phyloP scores from a whole-genome alignment of 2,888 invertebrate species.

The Panzeria rudis region DNA sequence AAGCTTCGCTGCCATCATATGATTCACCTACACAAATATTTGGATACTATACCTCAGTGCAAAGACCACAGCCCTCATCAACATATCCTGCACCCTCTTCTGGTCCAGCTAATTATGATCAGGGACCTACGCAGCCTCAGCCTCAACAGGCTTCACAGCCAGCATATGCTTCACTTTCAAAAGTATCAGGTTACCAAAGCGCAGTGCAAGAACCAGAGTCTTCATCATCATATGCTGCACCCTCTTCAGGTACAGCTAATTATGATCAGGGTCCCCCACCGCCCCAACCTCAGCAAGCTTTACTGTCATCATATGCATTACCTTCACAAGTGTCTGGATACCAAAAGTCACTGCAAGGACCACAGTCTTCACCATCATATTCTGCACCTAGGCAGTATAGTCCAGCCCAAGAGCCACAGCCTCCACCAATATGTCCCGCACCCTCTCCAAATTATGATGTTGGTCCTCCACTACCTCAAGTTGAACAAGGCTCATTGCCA shows the following conservation, averaged over 20 bases:
- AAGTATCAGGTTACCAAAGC: too few relatives aligned
- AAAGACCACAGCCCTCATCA: neutral
- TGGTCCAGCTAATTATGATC: neutral
- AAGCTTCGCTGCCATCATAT: neutral
- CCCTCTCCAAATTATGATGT: neutral
- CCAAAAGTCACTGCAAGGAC: too few relatives aligned
- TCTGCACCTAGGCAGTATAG: too few relatives aligned
- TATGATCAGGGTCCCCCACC: neutral
- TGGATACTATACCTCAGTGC: neutral
- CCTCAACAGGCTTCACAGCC: neutral
- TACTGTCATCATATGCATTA: too few relatives aligned
- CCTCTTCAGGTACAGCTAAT: neutral
- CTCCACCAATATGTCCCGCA: too few relatives aligned
- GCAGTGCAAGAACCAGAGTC: neutral
- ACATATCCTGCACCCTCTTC: neutral
- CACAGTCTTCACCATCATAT: neutral
- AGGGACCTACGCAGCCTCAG: neutral
- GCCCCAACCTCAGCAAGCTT: neutral
- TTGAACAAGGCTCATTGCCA: neutral
- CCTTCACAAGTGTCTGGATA: neutral
- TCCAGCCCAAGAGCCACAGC: too few relatives aligned
- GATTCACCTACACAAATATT: neutral
- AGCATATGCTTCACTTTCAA: too few relatives aligned
- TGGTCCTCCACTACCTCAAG: neutral
- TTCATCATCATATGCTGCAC: too few relatives aligned